Conservation (phyloP, 2,888 invertebrate species). For the Drosophila macrospina region DNA sequence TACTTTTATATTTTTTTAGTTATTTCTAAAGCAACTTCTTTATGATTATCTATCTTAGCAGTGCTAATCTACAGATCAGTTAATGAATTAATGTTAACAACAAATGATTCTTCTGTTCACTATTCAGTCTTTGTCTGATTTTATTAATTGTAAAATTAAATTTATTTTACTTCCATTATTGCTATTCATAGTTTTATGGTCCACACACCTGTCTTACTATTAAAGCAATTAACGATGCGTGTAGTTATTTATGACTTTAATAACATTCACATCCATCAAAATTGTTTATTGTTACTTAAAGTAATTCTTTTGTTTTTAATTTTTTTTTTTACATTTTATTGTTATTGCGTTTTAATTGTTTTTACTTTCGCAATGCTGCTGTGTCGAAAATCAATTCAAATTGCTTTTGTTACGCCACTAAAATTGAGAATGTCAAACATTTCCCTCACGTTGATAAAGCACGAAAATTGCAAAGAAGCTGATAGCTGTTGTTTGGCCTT, state of each 20-base stretch:
- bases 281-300: conserved; percentile 11
- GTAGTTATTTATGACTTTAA: background rate
- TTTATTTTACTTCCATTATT: no score
- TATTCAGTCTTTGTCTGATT: no score
- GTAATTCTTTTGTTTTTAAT: background rate
- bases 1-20: no score
- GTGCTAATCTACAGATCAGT: no score
- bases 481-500: conserved; percentile 49
- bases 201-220: background rate
- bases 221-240: background rate
- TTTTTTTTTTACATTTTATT: conserved; percentile 9
- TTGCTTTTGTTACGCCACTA: conserved; percentile 28
- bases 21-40: no score
- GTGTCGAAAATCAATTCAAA: conserved; percentile 27
- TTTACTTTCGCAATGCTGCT: background rate
- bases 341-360: conserved; percentile 31
- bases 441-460: conserved; percentile 51
- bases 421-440: conserved; percentile 44
- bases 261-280: background rate
- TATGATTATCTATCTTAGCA: no score
- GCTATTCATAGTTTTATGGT: background rate
- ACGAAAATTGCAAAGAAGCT: conserved; percentile 46
- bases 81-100: no score
- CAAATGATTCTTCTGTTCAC: no score
- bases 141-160: no score